A percentile compares a stretch with the other conserved stretches of the same genome.
These are phyloP conservation scores for Tenthredo scrophulariae DNA, from an alignment of 2,888 invertebrate species.

Conservation along the genomic window DNA sequence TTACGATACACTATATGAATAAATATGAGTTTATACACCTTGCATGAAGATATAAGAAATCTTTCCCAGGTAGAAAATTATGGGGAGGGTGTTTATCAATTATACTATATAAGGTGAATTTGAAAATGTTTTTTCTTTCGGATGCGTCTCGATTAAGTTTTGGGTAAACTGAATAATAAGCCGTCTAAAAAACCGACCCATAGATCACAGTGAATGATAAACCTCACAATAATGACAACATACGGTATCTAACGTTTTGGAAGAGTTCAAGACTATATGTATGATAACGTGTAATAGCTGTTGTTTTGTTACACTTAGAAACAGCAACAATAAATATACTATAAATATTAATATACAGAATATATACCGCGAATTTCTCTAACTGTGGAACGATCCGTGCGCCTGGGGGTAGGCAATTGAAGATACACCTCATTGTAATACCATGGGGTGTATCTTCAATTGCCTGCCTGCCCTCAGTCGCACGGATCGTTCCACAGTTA, in stretches of 20 bases:
- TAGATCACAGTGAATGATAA: conserved; percentile 38
- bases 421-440: too few relatives aligned
- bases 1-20: background rate
- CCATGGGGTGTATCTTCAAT: too few relatives aligned
- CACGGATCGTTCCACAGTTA: too few relatives aligned
- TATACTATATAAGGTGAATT: background rate
- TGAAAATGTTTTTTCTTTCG: background rate
- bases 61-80: background rate
- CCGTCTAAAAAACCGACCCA: background rate
- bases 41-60: background rate
- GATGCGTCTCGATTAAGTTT: background rate
- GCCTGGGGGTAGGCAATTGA: too few relatives aligned
- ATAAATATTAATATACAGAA: conserved; percentile 38
- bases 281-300: conserved; percentile 46
- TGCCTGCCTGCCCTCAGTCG: too few relatives aligned
- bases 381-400: too few relatives aligned
- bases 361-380: too few relatives aligned
- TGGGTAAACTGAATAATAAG: background rate
- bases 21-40: background rate
- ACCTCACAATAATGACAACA: conserved; percentile 49
- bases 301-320: conserved; percentile 40
- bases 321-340: conserved; percentile 52
- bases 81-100: background rate
- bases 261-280: conserved; percentile 45
- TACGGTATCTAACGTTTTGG: conserved; percentile 47